Percentiles rank a stretch among this genome's conserved stretches.
phyloP scores from a whole-genome alignment of 1,140 invertebrate genomes.

The Centruroides sculpturatus region DNA sequence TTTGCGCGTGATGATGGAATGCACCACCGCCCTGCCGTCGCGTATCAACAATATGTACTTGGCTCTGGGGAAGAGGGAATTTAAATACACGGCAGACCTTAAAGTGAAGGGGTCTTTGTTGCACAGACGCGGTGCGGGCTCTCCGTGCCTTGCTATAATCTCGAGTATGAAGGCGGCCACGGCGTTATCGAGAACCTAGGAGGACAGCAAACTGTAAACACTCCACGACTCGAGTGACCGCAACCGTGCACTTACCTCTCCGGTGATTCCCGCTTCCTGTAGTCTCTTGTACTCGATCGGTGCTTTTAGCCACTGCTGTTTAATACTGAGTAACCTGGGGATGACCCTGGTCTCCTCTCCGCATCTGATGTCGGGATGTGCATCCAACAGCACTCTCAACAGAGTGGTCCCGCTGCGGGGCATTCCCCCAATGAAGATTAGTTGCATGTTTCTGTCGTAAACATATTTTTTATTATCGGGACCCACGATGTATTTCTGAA shows the following conservation, averaged over 20 bases:
- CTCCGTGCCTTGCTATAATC: slow-evolving; percentile 86
- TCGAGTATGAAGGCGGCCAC: slow-evolving; percentile 93
- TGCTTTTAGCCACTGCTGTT: slow-evolving; percentile 82
- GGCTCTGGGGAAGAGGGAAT: slow-evolving; percentile 47
- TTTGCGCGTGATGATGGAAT: slow-evolving; percentile 94
- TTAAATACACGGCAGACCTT: slow-evolving; percentile 73
- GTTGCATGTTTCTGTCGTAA: slow-evolving; percentile 71
- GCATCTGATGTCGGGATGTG: slow-evolving; percentile 94
- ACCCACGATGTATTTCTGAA: slow-evolving; percentile 10
- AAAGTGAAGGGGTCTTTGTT: slow-evolving; percentile 98
- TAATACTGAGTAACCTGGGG: slow-evolving; percentile 79
- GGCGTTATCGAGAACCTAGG: slow-evolving; percentile 74
- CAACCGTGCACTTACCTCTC: slow-evolving; percentile 40
- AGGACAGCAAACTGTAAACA: slow-evolving; percentile 5
- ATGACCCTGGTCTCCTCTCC: slow-evolving; percentile 96
- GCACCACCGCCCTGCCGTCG: slow-evolving; percentile 91
- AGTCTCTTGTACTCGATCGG: slow-evolving; percentile 75
- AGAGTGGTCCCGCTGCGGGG: slow-evolving; percentile 92
- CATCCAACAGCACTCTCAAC: slow-evolving; percentile 95
- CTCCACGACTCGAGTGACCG: background rate
- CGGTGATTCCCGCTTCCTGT: slow-evolving; percentile 84
- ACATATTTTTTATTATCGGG: slow-evolving; percentile 8
- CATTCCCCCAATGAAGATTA: slow-evolving; percentile 95
- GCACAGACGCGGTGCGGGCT: slow-evolving; percentile 74
- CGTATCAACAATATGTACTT: slow-evolving; percentile 98